Base-by-base conservation (phyloP, 1,140 invertebrate species). In the Helicoverpa armigera region DNA sequence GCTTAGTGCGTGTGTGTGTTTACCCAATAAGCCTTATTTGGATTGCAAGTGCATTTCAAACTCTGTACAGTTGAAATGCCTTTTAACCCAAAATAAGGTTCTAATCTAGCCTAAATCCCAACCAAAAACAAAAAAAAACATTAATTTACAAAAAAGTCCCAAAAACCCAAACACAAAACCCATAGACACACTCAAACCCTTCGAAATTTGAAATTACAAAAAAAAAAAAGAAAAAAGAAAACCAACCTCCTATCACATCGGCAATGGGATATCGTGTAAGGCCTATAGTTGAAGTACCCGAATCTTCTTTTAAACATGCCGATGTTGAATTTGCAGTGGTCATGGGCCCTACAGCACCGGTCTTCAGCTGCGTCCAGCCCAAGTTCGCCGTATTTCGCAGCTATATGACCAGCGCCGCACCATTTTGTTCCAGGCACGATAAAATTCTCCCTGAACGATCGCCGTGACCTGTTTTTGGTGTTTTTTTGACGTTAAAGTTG, bases 261-360 rank as follows among this genome's bases (percentile, higher is more conserved):
- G 94, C 98, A 99, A 89, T 98, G 97, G 77, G 97, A 98, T n/a
- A 98, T 94, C 9, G 98, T 98, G 94, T 97, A 98, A 51, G 98
- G 97, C 70, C 97, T 96, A 90, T 96, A 96, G 95, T 98, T 98
- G 96, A 97, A 97, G 80, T 97, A 95, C 80, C 96, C 96, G 91
- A 96, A 98, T 86, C 96, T 96, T 76, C 95, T 96, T 16, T 96
- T 96, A 88, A 98, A 96, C 14, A 96, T 96, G 43, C 96, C 96
- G 82, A 98, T 98, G 86, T 96, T 96, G 80, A 95, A 73, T 89
- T 96, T 94, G 88, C 97, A 97, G 85, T 96, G 95, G 94, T 98
- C 98, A 89, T 98, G 98, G 73, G 96, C 95, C 35, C 98, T 95
- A 95, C 98, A 98, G 95, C 98, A 98, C 82, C 96, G 95, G 90